phyloP scores from a whole-genome alignment of 2,888 invertebrate genomes.

The Tortricodes alternella region DNA sequence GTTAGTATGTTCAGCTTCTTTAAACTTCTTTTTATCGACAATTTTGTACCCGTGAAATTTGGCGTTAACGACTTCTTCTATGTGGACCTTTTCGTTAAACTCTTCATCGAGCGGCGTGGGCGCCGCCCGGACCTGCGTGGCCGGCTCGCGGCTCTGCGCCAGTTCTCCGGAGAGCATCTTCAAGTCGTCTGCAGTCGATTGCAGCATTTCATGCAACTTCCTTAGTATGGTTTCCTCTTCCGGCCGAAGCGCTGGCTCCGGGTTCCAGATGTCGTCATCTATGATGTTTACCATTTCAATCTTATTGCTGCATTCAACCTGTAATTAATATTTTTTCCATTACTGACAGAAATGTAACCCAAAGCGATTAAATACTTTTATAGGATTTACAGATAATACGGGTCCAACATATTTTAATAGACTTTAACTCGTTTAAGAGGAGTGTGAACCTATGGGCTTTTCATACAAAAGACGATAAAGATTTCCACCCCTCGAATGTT shows the following conservation, averaged over 20 bases:
- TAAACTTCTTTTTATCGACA: slow-evolving; percentile 45
- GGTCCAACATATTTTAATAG: no score
- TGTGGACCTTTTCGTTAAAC: slow-evolving; percentile 75
- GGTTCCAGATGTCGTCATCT: slow-evolving; percentile 71
- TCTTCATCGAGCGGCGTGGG: slow-evolving; percentile 73
- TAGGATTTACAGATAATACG: no score
- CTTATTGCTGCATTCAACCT: slow-evolving; percentile 76
- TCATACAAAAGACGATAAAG: no score
- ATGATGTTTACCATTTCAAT: slow-evolving; percentile 73
- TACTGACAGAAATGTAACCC: no score
- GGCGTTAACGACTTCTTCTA: slow-evolving; percentile 76
- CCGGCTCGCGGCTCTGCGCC: slow-evolving; percentile 61
- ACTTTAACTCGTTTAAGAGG: no score
- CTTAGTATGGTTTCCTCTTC: slow-evolving; percentile 73
- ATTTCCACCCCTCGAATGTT: no score
- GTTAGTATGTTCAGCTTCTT: slow-evolving; percentile 36
- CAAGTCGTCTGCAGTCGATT: slow-evolving; percentile 75
- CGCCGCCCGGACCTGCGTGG: slow-evolving; percentile 56
- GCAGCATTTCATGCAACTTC: slow-evolving; percentile 75
- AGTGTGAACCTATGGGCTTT: no score
- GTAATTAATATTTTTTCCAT: no score
- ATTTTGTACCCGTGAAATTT: slow-evolving; percentile 74
- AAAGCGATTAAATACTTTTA: no score
- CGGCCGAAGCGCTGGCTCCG: slow-evolving; percentile 68
- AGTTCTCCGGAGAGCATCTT: slow-evolving; percentile 72